Conservation (phyloP, 2,113 vertebrate species). For the Micronycteris hirsuta region DNA sequence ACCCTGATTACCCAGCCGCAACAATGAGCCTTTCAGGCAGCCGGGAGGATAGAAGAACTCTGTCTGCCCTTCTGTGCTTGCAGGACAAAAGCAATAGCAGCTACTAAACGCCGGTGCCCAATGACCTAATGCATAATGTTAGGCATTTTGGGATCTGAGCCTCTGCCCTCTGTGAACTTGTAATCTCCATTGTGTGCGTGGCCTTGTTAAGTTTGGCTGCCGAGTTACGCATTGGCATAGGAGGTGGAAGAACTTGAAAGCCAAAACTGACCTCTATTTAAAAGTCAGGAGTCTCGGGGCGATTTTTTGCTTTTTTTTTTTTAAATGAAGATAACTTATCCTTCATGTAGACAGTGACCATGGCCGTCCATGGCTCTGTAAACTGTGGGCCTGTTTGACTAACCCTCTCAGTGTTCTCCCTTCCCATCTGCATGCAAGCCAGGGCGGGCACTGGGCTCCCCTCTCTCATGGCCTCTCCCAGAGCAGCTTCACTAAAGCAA, state of each 20-base stretch:
- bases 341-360: background rate
- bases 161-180: conserved; percentile 66
- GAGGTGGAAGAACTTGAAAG: background rate
- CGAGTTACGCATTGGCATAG: background rate
- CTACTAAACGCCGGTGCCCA: conserved; percentile 51
- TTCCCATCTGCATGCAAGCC: background rate
- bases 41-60: conserved; percentile 42
- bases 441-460: background rate
- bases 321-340: background rate
- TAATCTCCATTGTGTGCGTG: background rate
- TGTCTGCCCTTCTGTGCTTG: conserved; percentile 36
- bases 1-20: conserved; percentile 33
- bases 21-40: conserved; percentile 61
- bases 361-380: background rate
- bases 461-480: background rate
- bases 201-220: conserved; percentile 37
- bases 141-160: background rate
- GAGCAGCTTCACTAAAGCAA: background rate
- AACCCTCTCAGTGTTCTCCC: rapidly evolving
- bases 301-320: background rate
- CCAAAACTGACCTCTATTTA: conserved; percentile 27
- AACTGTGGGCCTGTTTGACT: background rate
- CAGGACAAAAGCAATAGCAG: conserved; percentile 57
- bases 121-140: conserved; percentile 55
- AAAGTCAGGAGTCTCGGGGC: background rate